Percentiles rank a stretch among this genome's conserved stretches.
These are phyloP conservation scores for Euphonia xanthogaster DNA, from an alignment of 2,797 vertebrate species.

Conservation along the genomic window DNA sequence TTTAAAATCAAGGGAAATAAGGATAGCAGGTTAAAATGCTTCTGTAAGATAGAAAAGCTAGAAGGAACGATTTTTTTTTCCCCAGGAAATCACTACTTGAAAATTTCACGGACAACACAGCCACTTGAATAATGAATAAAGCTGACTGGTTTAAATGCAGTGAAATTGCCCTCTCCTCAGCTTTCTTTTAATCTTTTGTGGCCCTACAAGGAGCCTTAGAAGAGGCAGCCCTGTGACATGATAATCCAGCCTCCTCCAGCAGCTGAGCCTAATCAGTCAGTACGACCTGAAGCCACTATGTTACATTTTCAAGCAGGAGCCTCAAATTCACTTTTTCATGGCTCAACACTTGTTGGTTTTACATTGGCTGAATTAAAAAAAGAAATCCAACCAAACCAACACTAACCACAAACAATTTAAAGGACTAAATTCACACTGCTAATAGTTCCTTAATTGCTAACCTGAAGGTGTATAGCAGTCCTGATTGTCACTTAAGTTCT, in stretches of 20 bases:
- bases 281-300: neutral
- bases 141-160: neutral
- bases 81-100: slow-evolving; percentile 11
- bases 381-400: neutral
- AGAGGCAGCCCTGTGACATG: slow-evolving; percentile 20
- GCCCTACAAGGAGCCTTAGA: slow-evolving; percentile 17
- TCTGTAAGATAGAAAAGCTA: neutral
- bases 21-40: neutral
- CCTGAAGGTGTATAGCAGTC: slow-evolving; percentile 34
- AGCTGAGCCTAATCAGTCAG: neutral
- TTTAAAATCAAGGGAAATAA: slow-evolving; percentile 4
- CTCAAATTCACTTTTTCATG: neutral
- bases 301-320: neutral
- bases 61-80: neutral
- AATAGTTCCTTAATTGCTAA: slow-evolving; percentile 55
- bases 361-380: neutral
- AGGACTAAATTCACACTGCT: neutral
- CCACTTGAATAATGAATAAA: slow-evolving; percentile 34
- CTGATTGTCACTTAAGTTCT: slow-evolving; percentile 40
- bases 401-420: neutral
- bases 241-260: slow-evolving; percentile 23
- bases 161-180: slow-evolving; percentile 20
- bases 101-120: neutral
- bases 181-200: slow-evolving; percentile 55
- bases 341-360: neutral